A percentile compares a stretch with the other conserved stretches of the same genome.
These are phyloP conservation scores for Tetragnatha versicolor DNA, from an alignment of 1,140 invertebrate genomes.

Conservation along the genomic window DNA sequence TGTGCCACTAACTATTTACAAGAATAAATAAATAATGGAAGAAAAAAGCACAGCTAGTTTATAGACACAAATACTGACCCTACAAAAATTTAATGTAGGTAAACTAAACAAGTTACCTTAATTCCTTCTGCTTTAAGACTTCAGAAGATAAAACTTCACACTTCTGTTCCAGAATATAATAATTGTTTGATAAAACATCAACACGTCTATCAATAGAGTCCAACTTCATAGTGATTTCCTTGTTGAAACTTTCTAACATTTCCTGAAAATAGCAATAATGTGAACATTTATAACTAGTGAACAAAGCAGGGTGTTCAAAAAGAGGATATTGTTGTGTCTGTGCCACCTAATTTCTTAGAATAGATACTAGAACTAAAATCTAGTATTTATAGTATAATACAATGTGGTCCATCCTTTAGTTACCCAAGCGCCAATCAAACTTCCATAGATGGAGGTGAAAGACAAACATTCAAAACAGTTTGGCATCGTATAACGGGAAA, in stretches of 20 bases:
- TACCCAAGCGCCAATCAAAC: no score
- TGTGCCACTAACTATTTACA: neutral
- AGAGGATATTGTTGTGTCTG: no score
- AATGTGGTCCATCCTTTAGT: no score
- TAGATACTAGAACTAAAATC: no score
- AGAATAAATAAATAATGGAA: neutral
- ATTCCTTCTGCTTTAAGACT: slow-evolving; percentile 13
- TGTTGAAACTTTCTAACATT: slow-evolving; percentile 64
- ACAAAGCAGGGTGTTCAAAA: no score
- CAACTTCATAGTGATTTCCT: slow-evolving; percentile 63
- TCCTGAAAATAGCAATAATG: slow-evolving; percentile 57
- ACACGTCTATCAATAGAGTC: slow-evolving; percentile 63
- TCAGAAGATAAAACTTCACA: slow-evolving; percentile 57
- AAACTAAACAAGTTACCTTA: neutral
- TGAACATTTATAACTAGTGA: no score
- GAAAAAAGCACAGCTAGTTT: neutral
- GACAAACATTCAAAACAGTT: no score
- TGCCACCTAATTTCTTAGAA: no score
- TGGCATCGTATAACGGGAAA: no score
- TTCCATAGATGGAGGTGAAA: no score
- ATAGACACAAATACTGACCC: neutral
- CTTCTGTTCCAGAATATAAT: slow-evolving; percentile 62
- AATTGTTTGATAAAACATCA: slow-evolving; percentile 58
- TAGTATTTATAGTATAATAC: no score
- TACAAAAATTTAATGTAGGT: neutral